Evolutionary conservation across 2,888 invertebrate species (phyloP), one percentile per base, ranked within the genome.

Genomic region (Zygogramma bicolorata): DNA sequence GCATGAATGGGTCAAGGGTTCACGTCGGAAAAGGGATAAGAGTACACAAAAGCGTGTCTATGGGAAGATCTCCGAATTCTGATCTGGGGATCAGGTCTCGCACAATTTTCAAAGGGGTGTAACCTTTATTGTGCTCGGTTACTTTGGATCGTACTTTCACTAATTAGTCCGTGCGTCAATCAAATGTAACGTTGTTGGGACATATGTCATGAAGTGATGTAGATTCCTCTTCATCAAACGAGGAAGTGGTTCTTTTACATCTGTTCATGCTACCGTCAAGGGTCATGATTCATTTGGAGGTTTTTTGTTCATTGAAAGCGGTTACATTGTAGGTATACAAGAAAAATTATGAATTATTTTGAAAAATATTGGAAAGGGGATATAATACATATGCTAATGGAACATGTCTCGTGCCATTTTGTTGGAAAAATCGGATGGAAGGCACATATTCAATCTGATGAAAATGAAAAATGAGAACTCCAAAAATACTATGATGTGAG

Each of bases 31-130:
- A 71, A 71, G 71, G 71, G 71, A 62, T 63, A 61, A 15, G 62
- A 71, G 58, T 67, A 67, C 42, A 71, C 67, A 71, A 67, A 71
- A 71, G 65, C 60, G 49, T 65, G 60, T 67, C 68, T 72, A 65
- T 72, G 72, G 65, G 72, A 72, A 65, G 65, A 72, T 72, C 72
- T 66, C n/a, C 61, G 65, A 65, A 68, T 49, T 72, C 31, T 57
- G 46, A 61, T 69, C 62, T 46, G 13, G 27, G 42, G 49, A 68
- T 61, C 58, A 63, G 46, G 40, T 67, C 57, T 62, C 63, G 27
- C 46, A 63, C 63, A 46, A 40, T 60, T 59, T 67, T 22, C 10
- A 29, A 18, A 42, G 31, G 67, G 67, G 58, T 25, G 67, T 20
- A 29, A 42, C 20, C 53, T 60, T 29, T 5, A 58, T 67, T 59